Evolutionary conservation across 2,113 vertebrate species (phyloP), one percentile per base, ranked within the genome.

Genomic region (Cairina moschata): DNA sequence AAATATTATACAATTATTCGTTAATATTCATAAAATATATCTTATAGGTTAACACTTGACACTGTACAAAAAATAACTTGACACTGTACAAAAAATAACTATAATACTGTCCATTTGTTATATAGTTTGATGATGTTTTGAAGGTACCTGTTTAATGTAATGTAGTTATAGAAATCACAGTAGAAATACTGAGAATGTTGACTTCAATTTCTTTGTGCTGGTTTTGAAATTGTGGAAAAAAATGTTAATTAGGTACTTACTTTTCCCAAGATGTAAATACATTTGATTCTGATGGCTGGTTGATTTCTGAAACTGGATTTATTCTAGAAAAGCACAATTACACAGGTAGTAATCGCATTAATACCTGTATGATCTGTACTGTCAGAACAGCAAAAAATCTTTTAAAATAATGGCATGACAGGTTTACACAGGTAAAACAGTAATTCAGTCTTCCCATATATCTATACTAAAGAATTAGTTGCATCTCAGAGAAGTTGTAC

Each of bases 361-460:
- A 40, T 73, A 86, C 82, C 76, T 78, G 48, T 26, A 80, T 89
- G 12, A 92, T 7, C 29, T 84, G 44, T 60, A 56, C 85, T 95
- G 83, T 85, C 65, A 96, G 81, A 59, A 65, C 72, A 72, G 32
- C 67, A 96, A 74, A 68, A 94, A 83, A 6, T 52, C 81, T 52
- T 54, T 50, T 73, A 95, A 95, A 75, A 11, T 12, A 72, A 32
- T 38, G 34, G 46, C 38, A 22, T 71, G n/a, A 91, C 5, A 17
- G 59, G 55, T 52, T 87, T 79, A 52, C 65, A n/a, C 18, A 20
- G 20, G 13, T 36, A 40, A 65, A 74, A 65, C 2, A 84, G 29
- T 66, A 74, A 40, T 62, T 93, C 5, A 29, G 13, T 85, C 38
- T 66, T 88, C 48, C 17, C 3, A 50, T 1, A 10, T 48, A 38